These are phyloP conservation scores for Dryadula phaetusa DNA, from an alignment of 2,888 invertebrate species.

Conservation along the genomic window DNA sequence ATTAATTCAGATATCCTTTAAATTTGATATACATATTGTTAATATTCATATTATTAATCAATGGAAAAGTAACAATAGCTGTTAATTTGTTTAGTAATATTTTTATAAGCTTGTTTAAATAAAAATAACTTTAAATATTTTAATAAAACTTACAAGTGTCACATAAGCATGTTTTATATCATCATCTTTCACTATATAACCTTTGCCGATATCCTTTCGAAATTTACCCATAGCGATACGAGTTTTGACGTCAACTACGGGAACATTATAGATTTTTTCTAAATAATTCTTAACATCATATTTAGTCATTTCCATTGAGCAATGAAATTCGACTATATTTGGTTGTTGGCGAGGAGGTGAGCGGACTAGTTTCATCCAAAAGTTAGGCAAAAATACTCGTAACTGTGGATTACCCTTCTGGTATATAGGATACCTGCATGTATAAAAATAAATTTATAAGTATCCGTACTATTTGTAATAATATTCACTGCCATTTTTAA, in stretches of 20 bases:
- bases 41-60: too few species aligned
- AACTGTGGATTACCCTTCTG: slow-evolving; percentile 97
- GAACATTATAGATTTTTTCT: slow-evolving; percentile 96
- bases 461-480: background rate
- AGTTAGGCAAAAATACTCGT: slow-evolving; percentile 96
- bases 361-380: slow-evolving; percentile 97
- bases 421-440: slow-evolving; percentile 93
- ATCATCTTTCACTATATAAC: slow-evolving; percentile 91
- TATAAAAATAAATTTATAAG: background rate
- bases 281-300: slow-evolving; percentile 96
- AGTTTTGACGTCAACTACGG: slow-evolving; percentile 90
- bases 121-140: background rate
- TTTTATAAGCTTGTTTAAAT: background rate
- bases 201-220: slow-evolving; percentile 83
- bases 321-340: slow-evolving; percentile 94
- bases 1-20: too few species aligned
- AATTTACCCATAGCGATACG: slow-evolving; percentile 89
- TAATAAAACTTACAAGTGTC: slow-evolving; percentile 86
- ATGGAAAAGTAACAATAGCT: too few species aligned
- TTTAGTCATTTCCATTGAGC: slow-evolving; percentile 97
- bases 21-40: too few species aligned
- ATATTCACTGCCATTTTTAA: background rate
- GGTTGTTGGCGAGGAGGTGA: slow-evolving; percentile 87
- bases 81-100: background rate
- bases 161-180: slow-evolving; percentile 93